Percentiles rank a stretch among this genome's conserved stretches.
Evolutionary conservation across 1,140 invertebrate genomes (phyloP).

Genomic region (Nilaparvata lugens): DNA sequence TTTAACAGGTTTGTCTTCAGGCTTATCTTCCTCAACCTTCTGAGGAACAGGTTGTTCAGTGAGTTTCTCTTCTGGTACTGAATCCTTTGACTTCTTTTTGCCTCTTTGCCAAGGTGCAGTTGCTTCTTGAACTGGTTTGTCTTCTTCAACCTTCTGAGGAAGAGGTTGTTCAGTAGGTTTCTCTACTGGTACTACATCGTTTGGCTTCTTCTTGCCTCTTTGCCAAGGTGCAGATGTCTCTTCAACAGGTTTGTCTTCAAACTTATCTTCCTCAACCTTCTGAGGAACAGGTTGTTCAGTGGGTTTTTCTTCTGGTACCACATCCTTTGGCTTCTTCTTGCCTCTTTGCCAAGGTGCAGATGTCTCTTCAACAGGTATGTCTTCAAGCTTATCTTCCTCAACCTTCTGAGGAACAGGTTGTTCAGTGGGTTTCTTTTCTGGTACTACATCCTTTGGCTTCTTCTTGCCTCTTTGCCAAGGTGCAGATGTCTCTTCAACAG

Average conservation of each 20-base stretch:
- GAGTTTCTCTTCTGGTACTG: constrained; percentile 18
- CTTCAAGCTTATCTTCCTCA: constrained; percentile 1
- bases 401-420: constrained; percentile 7
- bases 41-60: constrained; percentile 18
- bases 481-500: constrained; percentile 26
- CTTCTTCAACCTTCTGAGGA: not conserved
- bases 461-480: constrained; percentile 4
- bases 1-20: constrained; percentile 10
- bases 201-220: too few species aligned
- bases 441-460: not conserved
- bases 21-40: constrained; percentile 19
- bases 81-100: constrained; percentile 13
- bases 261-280: constrained; percentile 13
- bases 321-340: constrained; percentile 13
- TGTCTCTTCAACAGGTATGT: constrained; percentile 19
- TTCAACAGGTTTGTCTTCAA: constrained; percentile 10
- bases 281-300: constrained; percentile 18
- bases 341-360: constrained; percentile 6
- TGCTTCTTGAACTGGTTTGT: constrained; percentile 5
- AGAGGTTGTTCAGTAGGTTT: constrained; percentile 10
- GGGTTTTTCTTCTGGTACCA: constrained; percentile 21
- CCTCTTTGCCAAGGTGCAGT: constrained; percentile 9
- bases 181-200: constrained; percentile 18
- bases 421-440: constrained; percentile 10
- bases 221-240: constrained; percentile 21